Percentiles rank a stretch among this genome's conserved stretches.
Conservation (phyloP, 2,797 vertebrate genomes). For the Rhinogobio ventralis region DNA sequence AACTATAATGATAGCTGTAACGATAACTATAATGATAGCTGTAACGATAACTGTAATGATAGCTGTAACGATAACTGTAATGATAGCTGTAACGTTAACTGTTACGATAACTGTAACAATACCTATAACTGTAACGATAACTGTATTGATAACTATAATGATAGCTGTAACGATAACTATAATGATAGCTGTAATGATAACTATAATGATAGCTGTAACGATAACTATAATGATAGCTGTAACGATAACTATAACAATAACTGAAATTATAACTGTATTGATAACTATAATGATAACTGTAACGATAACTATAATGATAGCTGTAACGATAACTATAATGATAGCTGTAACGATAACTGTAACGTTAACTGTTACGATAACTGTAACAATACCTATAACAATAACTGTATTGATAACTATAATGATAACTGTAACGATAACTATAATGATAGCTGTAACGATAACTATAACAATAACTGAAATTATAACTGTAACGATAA, state of each 20-base stretch:
- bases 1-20: not conserved
- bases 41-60: not conserved
- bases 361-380: not conserved
- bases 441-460: not conserved
- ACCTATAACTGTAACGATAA: too few relatives aligned
- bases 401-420: not conserved
- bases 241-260: not conserved
- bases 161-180: not conserved
- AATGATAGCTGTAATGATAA: not conserved
- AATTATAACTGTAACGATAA: too few relatives aligned
- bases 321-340: not conserved
- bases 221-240: too few relatives aligned
- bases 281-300: too few relatives aligned
- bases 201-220: too few relatives aligned
- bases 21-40: not conserved
- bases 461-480: too few relatives aligned
- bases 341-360: not conserved
- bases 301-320: fast-evolving
- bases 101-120: not conserved
- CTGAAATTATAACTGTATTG: too few relatives aligned
- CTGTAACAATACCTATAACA: too few relatives aligned
- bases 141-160: too few relatives aligned
- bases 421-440: not conserved
- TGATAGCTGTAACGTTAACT: not conserved
- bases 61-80: not conserved